Percentiles rank a stretch among this genome's conserved stretches.
Conservation (phyloP, 2,888 invertebrate genomes). For the Alitta virens region DNA sequence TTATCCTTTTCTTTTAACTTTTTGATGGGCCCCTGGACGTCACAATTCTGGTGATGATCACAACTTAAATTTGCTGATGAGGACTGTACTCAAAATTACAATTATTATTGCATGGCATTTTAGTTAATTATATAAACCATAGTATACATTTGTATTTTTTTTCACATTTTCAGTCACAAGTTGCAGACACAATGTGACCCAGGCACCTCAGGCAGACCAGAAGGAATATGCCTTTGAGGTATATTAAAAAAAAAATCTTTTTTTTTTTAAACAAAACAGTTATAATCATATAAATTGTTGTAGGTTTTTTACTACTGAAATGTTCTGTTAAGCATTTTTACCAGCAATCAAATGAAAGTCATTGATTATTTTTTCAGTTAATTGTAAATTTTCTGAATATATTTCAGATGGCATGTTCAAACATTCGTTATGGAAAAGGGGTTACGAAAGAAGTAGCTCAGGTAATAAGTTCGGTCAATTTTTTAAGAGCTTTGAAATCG, state of each 20-base stretch:
- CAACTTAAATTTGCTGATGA: neutral
- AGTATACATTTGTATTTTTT: no score
- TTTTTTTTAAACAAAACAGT: no score
- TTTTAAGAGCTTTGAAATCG: no score
- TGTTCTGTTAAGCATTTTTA: no score
- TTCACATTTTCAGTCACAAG: neutral
- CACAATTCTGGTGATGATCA: neutral
- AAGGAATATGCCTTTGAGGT: constrained; percentile 25
- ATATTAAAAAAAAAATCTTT: no score
- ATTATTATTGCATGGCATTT: neutral
- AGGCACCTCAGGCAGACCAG: neutral
- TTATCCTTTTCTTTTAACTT: no score
- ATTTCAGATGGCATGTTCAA: constrained; percentile 85
- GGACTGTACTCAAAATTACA: neutral
- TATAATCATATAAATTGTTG: neutral
- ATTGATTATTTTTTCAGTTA: no score
- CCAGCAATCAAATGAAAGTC: no score
- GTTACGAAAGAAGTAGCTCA: constrained; percentile 80
- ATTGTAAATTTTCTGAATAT: neutral
- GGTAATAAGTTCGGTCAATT: constrained; percentile 59
- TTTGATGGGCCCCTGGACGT: no score
- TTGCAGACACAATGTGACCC: neutral
- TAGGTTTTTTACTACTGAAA: neutral
- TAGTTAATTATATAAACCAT: no score
- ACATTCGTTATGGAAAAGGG: constrained; percentile 82